Conservation (phyloP, 1,140 invertebrate species). For the Calephelis virginiensis region DNA sequence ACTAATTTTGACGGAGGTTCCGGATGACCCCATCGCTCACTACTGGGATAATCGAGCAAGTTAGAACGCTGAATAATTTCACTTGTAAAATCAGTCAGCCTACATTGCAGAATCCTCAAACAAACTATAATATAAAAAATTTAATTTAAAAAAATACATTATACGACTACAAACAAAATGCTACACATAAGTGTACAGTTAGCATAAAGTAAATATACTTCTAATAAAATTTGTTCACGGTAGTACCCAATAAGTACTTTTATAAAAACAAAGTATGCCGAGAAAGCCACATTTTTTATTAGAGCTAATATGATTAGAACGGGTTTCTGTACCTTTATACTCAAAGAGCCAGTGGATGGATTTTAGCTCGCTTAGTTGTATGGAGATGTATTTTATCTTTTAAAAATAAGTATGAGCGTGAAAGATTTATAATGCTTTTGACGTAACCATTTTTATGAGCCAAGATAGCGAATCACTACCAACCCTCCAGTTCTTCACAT, state of each 20-base stretch:
- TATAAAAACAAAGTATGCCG: neutral
- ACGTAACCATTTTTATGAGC: no score
- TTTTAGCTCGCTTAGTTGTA: neutral
- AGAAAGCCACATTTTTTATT: constrained; percentile 1
- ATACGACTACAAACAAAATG: no score
- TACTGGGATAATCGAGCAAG: no score
- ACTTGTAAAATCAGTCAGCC: no score
- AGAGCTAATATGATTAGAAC: constrained; percentile 2
- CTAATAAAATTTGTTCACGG: neutral
- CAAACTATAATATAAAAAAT: neutral
- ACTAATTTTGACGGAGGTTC: no score
- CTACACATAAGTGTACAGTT: no score
- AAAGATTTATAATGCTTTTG: neutral
- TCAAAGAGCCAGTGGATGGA: neutral
- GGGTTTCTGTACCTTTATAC: neutral
- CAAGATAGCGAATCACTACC: no score
- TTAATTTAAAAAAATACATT: no score
- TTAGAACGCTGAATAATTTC: no score
- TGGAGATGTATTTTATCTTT: neutral
- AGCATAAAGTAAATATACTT: neutral
- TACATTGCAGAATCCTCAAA: neutral
- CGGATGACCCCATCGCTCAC: no score
- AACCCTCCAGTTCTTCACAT: no score
- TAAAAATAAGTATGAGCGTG: neutral
- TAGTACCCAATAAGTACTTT: neutral